Evolutionary conservation across 1,140 invertebrate genomes (phyloP).

Genomic region (Aphelenchoides besseyi): DNA sequence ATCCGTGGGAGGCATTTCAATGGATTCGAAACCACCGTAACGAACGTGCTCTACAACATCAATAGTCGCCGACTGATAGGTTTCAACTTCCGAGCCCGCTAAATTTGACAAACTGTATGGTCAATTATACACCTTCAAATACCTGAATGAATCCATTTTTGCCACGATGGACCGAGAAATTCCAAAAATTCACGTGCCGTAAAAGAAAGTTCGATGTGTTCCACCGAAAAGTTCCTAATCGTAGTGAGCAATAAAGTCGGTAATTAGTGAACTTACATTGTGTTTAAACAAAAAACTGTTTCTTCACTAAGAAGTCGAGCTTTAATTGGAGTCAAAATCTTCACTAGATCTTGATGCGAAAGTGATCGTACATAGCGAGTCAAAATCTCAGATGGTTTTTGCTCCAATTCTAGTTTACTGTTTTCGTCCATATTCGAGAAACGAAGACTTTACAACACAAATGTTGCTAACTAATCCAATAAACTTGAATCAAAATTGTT

Average conservation of each 20-base stretch:
- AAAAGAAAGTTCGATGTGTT: conserved; percentile 43
- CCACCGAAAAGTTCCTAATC: conserved; percentile 50
- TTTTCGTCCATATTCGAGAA: neutral
- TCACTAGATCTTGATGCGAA: conserved; percentile 30
- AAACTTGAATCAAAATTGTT: neutral
- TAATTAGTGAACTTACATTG: conserved; percentile 32
- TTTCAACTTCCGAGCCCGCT: neutral
- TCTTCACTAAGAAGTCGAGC: conserved; percentile 46
- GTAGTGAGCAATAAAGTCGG: neutral
- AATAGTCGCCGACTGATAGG: conserved; percentile 12
- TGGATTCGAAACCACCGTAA: conserved; percentile 30
- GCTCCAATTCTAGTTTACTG: neutral
- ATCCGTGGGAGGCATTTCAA: conserved; percentile 41
- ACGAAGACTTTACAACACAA: neutral
- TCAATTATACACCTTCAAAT: neutral
- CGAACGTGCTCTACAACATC: conserved; percentile 28
- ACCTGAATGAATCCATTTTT: conserved; percentile 50
- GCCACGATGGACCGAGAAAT: conserved; percentile 42
- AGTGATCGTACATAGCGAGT: conserved; percentile 1
- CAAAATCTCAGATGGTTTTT: neutral
- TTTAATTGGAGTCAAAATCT: conserved; percentile 40
- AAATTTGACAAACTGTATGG: neutral
- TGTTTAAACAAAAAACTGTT: conserved; percentile 48
- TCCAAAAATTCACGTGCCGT: conserved; percentile 42
- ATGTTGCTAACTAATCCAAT: conserved; percentile 13